A percentile compares a stretch with the other conserved stretches of the same genome.
Conservation (phyloP, 2,113 vertebrate genomes). For the Pterocles gutturalis region DNA sequence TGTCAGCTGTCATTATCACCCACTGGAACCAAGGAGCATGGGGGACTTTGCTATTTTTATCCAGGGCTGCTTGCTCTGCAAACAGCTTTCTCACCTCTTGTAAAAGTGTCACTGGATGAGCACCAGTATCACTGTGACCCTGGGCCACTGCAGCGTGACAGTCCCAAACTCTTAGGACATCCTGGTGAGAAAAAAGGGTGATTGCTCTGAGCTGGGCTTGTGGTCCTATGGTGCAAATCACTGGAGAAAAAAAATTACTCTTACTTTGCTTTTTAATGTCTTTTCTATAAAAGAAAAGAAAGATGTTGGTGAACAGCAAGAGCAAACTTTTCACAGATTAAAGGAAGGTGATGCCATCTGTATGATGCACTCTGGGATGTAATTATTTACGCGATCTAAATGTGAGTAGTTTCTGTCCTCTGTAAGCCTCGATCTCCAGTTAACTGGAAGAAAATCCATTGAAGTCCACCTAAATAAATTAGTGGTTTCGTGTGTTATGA, state of each 20-base stretch:
- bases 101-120: background rate
- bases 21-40: background rate
- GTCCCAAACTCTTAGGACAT: background rate
- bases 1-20: background rate
- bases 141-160: background rate
- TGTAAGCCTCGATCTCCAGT: background rate
- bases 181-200: background rate
- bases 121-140: background rate
- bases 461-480: background rate
- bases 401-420: background rate
- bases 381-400: background rate
- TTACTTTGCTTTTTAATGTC: background rate
- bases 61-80: background rate
- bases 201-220: background rate
- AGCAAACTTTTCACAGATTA: background rate
- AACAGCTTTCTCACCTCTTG: background rate
- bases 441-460: background rate
- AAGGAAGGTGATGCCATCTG: background rate
- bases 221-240: background rate
- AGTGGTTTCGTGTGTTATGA: background rate
- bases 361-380: background rate
- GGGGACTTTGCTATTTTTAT: slow-evolving; percentile 26
- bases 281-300: background rate
- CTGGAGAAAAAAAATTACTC: background rate
- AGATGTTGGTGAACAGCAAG: background rate